A percentile compares a stretch with the other conserved stretches of the same genome.
phyloP scores from a whole-genome alignment of 2,797 vertebrate genomes.

The Lagocephalus sceleratus region DNA sequence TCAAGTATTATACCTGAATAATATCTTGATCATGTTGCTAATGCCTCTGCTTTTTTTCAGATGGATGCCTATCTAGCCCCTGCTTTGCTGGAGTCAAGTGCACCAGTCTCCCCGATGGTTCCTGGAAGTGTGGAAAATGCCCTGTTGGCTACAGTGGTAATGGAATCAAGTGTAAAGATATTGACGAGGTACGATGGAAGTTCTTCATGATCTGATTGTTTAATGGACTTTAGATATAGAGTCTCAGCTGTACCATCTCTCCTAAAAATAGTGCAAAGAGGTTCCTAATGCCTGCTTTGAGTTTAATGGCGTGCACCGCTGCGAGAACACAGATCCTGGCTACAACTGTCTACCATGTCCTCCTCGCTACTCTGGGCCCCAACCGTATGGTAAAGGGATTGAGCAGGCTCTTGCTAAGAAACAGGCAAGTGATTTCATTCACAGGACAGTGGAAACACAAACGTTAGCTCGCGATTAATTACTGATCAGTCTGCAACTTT shows the following conservation, averaged over 20 bases:
- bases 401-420: constrained; percentile 88
- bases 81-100: constrained; percentile 91
- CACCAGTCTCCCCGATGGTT: constrained; percentile 90
- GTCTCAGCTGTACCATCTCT: neutral
- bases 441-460: neutral
- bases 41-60: constrained; percentile 64
- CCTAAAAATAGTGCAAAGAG: constrained; percentile 83
- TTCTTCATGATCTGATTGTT: neutral
- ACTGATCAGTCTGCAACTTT: constrained; percentile 1
- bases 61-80: constrained; percentile 95
- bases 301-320: constrained; percentile 90
- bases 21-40: constrained; percentile 3
- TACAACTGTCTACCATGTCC: constrained; percentile 97
- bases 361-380: constrained; percentile 86
- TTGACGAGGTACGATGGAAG: constrained; percentile 85
- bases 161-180: constrained; percentile 88
- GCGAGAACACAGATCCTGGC: constrained; percentile 93
- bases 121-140: constrained; percentile 95
- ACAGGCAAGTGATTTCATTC: constrained; percentile 76
- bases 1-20: neutral
- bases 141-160: constrained; percentile 90
- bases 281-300: constrained; percentile 92
- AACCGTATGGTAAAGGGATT: constrained; percentile 88
- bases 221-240: neutral
- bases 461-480: too few species aligned